These are phyloP conservation scores for Epiblema foenella DNA, from an alignment of 2,888 invertebrate species.

Conservation along the genomic window DNA sequence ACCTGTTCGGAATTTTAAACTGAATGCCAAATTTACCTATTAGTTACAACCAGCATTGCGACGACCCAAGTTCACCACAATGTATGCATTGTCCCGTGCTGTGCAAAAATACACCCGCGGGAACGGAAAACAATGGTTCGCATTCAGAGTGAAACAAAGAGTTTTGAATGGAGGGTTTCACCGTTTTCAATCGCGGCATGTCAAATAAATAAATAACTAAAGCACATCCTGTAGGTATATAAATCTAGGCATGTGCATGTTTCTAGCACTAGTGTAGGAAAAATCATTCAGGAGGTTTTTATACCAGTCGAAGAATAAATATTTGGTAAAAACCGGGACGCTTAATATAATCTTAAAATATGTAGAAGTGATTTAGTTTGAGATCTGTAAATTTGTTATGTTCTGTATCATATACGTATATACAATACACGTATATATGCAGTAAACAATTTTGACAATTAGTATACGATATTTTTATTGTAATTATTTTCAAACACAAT, in stretches of 20 bases:
- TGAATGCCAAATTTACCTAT: background rate
- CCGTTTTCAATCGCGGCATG: conserved; percentile 18
- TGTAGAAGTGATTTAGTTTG: background rate
- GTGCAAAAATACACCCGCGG: conserved; percentile 17
- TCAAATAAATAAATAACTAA: conserved; percentile 44
- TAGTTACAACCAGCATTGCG: background rate
- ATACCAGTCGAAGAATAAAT: background rate
- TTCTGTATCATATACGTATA: background rate
- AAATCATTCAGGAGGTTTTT: background rate
- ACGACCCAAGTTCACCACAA: conserved; percentile 14
- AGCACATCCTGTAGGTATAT: conserved; percentile 17
- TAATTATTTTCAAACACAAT: too few species aligned
- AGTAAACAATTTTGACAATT: too few species aligned
- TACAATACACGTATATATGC: too few species aligned
- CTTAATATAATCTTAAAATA: background rate
- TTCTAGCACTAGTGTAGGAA: background rate
- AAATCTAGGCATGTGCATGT: background rate
- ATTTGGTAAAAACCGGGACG: background rate
- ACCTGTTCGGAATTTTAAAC: too few species aligned
- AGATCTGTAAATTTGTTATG: too few species aligned
- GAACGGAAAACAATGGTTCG: conserved; percentile 11
- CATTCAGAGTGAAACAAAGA: conserved; percentile 31
- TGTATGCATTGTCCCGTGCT: conserved; percentile 23
- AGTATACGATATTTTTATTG: too few species aligned
- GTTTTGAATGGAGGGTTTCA: conserved; percentile 30